A percentile compares a stretch with the other conserved stretches of the same genome.
phyloP scores from a whole-genome alignment of 2,113 vertebrate genomes.

The Bolborhynchus lineola region DNA sequence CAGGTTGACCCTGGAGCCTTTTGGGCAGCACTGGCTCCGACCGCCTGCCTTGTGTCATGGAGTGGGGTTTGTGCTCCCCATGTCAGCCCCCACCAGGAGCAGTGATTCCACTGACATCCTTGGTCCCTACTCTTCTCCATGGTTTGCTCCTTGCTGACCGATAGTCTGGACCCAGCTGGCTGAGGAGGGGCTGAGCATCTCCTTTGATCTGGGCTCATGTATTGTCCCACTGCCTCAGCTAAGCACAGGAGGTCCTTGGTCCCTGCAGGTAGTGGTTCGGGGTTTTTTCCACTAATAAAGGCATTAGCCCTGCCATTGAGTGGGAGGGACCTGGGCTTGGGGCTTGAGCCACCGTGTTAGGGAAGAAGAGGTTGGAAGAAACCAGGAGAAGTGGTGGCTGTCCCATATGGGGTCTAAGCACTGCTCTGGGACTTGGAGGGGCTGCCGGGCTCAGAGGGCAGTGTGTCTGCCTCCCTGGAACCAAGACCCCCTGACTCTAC shows the following conservation, averaged over 20 bases:
- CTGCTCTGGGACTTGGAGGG: neutral
- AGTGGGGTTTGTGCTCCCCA: neutral
- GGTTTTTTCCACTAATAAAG: neutral
- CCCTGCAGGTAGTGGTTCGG: fast-evolving
- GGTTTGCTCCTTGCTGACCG: neutral
- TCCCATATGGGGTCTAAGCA: fast-evolving
- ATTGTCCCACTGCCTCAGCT: fast-evolving
- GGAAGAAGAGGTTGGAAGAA: neutral
- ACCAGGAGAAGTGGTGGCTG: neutral
- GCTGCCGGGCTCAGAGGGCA: neutral
- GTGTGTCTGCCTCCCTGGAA: neutral
- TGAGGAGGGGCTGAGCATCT: neutral
- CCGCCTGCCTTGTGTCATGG: neutral
- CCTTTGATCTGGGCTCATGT: fast-evolving
- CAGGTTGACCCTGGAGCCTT: neutral
- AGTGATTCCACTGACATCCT: neutral
- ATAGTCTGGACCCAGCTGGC: fast-evolving
- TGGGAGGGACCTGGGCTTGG: neutral
- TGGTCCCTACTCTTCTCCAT: neutral
- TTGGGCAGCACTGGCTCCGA: neutral
- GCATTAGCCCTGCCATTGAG: fast-evolving
- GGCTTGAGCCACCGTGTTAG: fast-evolving
- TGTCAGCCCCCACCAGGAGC: fast-evolving
- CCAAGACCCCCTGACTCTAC: fast-evolving
- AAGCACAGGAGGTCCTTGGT: neutral